Evolutionary conservation across 2,797 vertebrate species (phyloP), one percentile per base, ranked within the genome.

Genomic region (Muraenolepis orangiensis): DNA sequence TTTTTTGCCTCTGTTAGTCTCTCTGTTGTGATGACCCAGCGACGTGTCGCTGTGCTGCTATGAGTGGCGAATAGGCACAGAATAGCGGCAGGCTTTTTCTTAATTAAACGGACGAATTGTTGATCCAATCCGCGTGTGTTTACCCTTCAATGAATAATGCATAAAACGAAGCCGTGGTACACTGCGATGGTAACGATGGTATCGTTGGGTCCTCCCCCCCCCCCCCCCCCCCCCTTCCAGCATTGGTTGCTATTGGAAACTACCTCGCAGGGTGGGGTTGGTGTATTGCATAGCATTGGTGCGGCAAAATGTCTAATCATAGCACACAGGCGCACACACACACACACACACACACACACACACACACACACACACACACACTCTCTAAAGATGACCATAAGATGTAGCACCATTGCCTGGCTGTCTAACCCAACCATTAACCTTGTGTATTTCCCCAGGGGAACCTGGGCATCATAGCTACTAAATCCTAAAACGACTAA

Each of bases 191-290:
- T 64, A 64, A 64, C 23, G 23, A 23, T 57, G 6, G 57, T 23
- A 26, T 64, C 51, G 7, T 8, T 23, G 51, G 12, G 23, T 8
- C n/a, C 57, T 4, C n/a, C 57, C 23, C 57, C 10, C 5, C 26
- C 2, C 23, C 57, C 10, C 5, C 26, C 2, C 66, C 2, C 13
- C 6, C 4, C 20, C 7, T 57, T n/a, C 12, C 28, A 70, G 70
- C 69, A 76, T 73, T 78, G 78, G 88, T 91, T 91, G 90, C 89
- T 77, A 90, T 86, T 85, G 85, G 87, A 89, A 90, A 91, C 90
- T 86, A 87, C 79, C 78, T 81, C 66, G 38, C 32, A 67, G 76
- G 81, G 82, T 87, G 82, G 82, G 83, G 78, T 76, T 82, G 72
- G 30, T 71, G 69, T 72, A 74, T 69, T 86, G 57, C 57, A 26